Base-by-base conservation (phyloP, 1,140 invertebrate genomes). In the Lordiphosa collinella region DNA sequence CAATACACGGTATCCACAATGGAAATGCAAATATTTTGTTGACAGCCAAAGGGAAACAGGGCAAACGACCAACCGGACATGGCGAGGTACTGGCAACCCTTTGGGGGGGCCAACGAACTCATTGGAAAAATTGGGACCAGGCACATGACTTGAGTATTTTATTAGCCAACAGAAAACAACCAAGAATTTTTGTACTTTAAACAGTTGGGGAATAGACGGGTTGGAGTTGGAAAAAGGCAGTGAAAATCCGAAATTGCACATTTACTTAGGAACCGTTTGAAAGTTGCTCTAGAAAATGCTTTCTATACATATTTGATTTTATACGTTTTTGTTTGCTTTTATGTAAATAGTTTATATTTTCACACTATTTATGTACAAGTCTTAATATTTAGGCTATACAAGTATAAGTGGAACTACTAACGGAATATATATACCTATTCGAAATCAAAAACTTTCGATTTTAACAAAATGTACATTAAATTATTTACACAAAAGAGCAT, bases 1-100 rank as follows among this genome's bases (percentile, higher is more conserved):
- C 5, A 38, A 1, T 16, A 13, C 14, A 10, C 37, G 0, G 5
- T 8, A 5, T 16, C 9, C 14, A 18, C 16, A 72, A 56, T 75
- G 67, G 62, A 82, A 82, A 82, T 82, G 76, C 71, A 82, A 82
- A 82, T 82, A 82, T 82, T 71, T 76, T 75, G 71, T 75, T 71
- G 76, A 82, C 76, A 82, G 62, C 43, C 22, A 25, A 25, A 25
- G 22, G 22, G 22, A 25, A 25, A 25, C 6, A 25, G 43, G 48
- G 55, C 63, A 62, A 71, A 78, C 84, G 76, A 84, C 61, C 62
- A 58, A 52, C 76, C 76, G 76, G 76, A 84, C 71, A 84, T 63
- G 71, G 62, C 40, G 38, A 57, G 63, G 59, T 63, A 12, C 35
- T 13, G 40, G 14, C 18, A 5, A 34, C 57, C 37, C 7, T 31